Conservation (phyloP, 2,113 vertebrate genomes). For the Acanthochromis polyacanthus region DNA sequence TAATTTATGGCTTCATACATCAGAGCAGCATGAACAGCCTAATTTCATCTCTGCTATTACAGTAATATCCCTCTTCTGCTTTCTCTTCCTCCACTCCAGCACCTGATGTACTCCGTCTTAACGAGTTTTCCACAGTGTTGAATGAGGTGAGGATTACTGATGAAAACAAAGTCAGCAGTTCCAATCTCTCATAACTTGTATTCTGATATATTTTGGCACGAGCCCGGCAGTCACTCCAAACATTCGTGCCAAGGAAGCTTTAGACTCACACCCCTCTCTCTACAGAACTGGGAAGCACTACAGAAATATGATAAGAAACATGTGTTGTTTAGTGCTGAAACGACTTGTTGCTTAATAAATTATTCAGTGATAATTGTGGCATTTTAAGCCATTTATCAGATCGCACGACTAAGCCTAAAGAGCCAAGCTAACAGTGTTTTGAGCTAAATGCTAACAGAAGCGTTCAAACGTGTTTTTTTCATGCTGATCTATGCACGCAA, state of each 20-base stretch:
- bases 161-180: slow-evolving; percentile 7
- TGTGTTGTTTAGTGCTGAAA: too few relatives aligned
- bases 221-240: not conserved
- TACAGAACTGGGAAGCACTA: slow-evolving; percentile 4
- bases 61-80: not conserved
- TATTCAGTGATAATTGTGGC: too few relatives aligned
- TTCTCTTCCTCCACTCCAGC: not conserved
- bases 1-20: not conserved
- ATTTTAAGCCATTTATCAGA: too few relatives aligned
- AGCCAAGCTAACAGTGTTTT: not conserved
- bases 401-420: not conserved
- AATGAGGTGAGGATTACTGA: not conserved
- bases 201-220: not conserved
- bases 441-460: not conserved
- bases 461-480: not conserved
- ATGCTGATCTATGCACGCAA: too few relatives aligned
- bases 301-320: too few relatives aligned
- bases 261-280: not conserved
- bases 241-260: not conserved
- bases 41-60: not conserved
- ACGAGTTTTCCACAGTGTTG: not conserved
- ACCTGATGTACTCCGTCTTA: not conserved
- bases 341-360: too few relatives aligned
- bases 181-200: not conserved
- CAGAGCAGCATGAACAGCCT: not conserved